A percentile compares a stretch with the other conserved stretches of the same genome.
phyloP scores from a whole-genome alignment of 2,888 invertebrate species.

The Plagodis pulveraria region DNA sequence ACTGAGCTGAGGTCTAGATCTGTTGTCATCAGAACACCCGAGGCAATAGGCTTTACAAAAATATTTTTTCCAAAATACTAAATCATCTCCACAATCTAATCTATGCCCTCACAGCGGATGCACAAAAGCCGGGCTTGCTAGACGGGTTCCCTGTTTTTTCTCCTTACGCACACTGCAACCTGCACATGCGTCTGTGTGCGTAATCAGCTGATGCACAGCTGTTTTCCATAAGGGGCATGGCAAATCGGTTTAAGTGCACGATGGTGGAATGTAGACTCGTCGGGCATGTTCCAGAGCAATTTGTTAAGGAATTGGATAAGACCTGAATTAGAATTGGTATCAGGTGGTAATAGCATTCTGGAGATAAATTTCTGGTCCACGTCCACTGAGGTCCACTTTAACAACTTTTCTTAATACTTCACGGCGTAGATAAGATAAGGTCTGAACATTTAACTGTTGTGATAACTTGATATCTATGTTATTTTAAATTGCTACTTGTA shows the following conservation, averaged over 20 bases:
- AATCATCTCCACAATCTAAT: constrained; percentile 31
- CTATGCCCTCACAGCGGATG: constrained; percentile 56
- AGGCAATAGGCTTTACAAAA: no score
- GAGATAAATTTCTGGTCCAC: constrained; percentile 3
- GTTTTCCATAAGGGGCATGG: constrained; percentile 51
- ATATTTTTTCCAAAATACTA: not conserved
- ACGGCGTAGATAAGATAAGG: no score
- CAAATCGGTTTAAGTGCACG: constrained; percentile 52
- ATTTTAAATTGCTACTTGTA: no score
- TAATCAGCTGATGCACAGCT: constrained; percentile 77
- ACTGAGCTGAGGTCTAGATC: no score
- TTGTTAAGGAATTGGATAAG: constrained; percentile 19
- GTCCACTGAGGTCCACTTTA: no score
- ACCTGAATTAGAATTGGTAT: constrained; percentile 8
- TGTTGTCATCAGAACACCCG: no score
- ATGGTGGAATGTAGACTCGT: constrained; percentile 38
- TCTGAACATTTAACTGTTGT: no score
- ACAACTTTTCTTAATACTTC: no score
- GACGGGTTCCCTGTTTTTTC: constrained; percentile 71
- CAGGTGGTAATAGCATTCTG: constrained; percentile 24
- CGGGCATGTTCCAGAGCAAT: constrained; percentile 7
- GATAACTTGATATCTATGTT: no score
- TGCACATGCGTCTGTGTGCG: constrained; percentile 49
- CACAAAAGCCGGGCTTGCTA: constrained; percentile 64
- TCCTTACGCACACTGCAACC: constrained; percentile 45